A percentile compares a stretch with the other conserved stretches of the same genome.
phyloP scores from a whole-genome alignment of 2,113 vertebrate genomes.

The Gyps fulvus region DNA sequence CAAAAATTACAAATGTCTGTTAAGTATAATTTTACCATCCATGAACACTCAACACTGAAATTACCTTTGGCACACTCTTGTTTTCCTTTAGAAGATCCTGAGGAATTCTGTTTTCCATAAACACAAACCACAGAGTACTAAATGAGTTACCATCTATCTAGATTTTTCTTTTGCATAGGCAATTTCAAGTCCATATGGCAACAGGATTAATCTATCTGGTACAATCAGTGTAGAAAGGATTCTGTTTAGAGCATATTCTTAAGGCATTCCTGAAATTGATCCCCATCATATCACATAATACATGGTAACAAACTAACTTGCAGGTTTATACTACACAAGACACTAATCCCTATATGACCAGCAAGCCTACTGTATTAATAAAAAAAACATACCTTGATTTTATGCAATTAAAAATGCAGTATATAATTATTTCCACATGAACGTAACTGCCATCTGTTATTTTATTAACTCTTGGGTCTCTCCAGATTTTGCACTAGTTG shows the following conservation, averaged over 20 bases:
- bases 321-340: not conserved
- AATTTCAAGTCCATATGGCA: constrained; percentile 41
- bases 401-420: not conserved
- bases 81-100: constrained; percentile 53
- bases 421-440: not conserved
- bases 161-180: constrained; percentile 7
- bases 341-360: not conserved
- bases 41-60: not conserved
- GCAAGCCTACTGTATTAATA: not conserved
- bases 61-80: constrained; percentile 25
- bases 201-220: not conserved
- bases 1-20: constrained; percentile 54
- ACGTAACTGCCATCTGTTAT: not conserved
- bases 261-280: not conserved
- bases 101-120: constrained; percentile 61
- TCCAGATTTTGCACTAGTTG: not conserved
- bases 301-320: not conserved
- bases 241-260: not conserved
- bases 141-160: constrained; percentile 38
- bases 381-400: not conserved
- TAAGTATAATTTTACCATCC: constrained; percentile 47
- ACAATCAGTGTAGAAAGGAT: not conserved
- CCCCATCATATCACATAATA: not conserved
- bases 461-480: not conserved
- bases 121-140: constrained; percentile 34